Evolutionary conservation across 2,888 invertebrate genomes (phyloP).

Genomic region (Sepioteuthis lessoniana): DNA sequence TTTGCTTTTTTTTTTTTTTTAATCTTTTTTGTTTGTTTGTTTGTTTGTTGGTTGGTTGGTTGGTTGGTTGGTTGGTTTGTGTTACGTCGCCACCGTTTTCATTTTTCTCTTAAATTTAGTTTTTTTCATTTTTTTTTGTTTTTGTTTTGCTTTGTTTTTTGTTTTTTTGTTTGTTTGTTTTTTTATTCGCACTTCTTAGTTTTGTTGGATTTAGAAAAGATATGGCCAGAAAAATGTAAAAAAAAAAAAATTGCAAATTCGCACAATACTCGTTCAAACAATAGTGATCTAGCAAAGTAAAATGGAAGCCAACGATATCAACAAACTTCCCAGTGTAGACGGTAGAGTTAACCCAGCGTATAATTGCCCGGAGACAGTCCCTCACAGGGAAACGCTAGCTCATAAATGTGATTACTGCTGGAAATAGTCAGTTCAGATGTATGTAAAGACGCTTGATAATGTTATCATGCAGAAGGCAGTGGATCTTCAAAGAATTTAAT

Average conservation of each 20-base stretch:
- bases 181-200: background rate
- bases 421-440: background rate
- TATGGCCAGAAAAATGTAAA: background rate
- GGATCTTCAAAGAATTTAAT: background rate
- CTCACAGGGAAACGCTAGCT: background rate
- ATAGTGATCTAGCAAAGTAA: background rate
- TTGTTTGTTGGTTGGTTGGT: no score
- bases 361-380: conserved; percentile 21
- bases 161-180: no score
- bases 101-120: no score
- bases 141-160: no score
- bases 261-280: background rate
- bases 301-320: background rate
- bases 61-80: no score
- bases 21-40: no score
- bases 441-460: background rate
- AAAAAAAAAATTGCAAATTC: background rate
- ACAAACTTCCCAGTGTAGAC: background rate
- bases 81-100: no score
- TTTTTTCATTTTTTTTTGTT: no score
- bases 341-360: background rate
- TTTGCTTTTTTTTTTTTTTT: no score
- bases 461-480: background rate
- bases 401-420: background rate
- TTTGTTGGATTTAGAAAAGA: background rate